phyloP scores from a whole-genome alignment of 2,888 invertebrate genomes.

The Leucophenga maculata region DNA sequence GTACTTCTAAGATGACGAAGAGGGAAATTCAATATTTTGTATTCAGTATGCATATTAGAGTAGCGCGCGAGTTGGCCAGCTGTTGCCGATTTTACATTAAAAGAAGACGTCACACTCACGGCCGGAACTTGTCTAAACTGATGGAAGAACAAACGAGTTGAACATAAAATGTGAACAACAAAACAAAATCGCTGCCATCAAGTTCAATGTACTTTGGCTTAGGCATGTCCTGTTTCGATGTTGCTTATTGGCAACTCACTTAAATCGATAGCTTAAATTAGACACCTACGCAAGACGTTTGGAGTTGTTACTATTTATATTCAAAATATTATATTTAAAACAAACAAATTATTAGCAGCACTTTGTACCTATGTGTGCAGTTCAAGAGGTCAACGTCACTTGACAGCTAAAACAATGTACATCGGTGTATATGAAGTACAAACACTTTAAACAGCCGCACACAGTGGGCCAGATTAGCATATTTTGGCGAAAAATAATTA shows the following conservation, averaged over 20 bases:
- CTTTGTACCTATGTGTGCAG: neutral
- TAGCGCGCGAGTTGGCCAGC: no score
- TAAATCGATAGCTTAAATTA: constrained; percentile 17
- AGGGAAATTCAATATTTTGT: no score
- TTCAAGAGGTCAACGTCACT: constrained; percentile 20
- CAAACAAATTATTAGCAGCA: neutral
- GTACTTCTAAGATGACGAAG: no score
- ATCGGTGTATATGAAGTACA: neutral
- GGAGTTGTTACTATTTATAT: no score
- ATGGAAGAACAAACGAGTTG: no score
- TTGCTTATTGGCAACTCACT: neutral
- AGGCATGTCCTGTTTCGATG: neutral
- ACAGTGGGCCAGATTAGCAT: no score
- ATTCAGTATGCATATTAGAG: no score
- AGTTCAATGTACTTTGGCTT: constrained; percentile 50
- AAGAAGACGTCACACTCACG: no score
- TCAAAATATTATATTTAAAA: neutral
- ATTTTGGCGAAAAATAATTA: no score
- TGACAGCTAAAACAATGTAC: neutral
- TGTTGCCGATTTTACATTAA: no score
- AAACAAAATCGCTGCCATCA: neutral
- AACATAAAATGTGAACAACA: neutral
- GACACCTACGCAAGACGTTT: no score
- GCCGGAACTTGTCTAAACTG: no score
- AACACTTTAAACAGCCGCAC: neutral